These are phyloP conservation scores for Medauroidea extradentata DNA, from an alignment of 1,140 invertebrate genomes.

Conservation along the genomic window DNA sequence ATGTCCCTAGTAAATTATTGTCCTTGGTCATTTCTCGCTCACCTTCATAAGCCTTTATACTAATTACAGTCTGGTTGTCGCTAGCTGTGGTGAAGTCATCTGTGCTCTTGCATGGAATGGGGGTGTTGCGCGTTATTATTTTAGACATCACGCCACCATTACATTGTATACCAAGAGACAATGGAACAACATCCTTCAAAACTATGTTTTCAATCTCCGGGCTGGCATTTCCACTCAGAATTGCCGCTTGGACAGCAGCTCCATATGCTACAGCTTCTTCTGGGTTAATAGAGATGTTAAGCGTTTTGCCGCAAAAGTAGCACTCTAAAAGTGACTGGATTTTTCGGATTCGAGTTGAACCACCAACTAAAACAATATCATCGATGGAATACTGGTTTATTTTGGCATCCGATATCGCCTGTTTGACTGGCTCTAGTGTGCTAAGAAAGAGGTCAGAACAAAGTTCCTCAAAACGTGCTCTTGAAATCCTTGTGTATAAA, in stretches of 20 bases:
- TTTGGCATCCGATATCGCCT: constrained; percentile 61
- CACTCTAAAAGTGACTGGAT: constrained; percentile 53
- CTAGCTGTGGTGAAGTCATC: constrained; percentile 63
- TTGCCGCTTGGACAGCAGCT: constrained; percentile 60
- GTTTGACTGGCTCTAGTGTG: constrained; percentile 66
- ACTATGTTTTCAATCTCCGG: constrained; percentile 47
- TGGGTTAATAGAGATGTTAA: constrained; percentile 66
- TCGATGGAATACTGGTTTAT: constrained; percentile 54
- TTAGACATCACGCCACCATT: constrained; percentile 65
- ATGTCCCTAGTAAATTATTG: constrained; percentile 58
- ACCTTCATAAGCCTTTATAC: constrained; percentile 58
- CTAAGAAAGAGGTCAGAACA: constrained; percentile 74
- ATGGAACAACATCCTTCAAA: constrained; percentile 44
- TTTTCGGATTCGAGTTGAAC: constrained; percentile 62
- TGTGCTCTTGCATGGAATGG: constrained; percentile 60
- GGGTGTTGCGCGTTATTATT: constrained; percentile 59
- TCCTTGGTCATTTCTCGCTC: constrained; percentile 51
- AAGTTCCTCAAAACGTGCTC: constrained; percentile 77
- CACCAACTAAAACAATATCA: constrained; percentile 62
- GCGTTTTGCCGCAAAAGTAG: constrained; percentile 64
- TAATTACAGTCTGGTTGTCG: constrained; percentile 66
- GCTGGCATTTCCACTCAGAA: constrained; percentile 53
- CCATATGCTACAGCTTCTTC: constrained; percentile 64
- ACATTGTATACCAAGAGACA: constrained; percentile 59
- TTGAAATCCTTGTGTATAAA: constrained; percentile 65